These are phyloP conservation scores for Zaprionus camerounensis DNA, from an alignment of 1,140 invertebrate species.

Conservation along the genomic window DNA sequence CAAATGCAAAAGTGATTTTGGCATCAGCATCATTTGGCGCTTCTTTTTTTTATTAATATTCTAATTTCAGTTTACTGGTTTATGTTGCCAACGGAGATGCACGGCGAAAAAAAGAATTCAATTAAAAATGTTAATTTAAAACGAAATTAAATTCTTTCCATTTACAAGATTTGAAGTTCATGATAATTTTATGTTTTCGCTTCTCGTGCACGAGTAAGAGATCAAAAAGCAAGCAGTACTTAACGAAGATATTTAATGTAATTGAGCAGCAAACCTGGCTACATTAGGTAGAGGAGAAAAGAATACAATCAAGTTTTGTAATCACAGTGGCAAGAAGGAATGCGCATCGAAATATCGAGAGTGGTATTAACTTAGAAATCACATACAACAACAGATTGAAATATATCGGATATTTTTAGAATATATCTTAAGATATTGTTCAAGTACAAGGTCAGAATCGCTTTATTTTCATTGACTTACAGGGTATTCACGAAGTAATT, in stretches of 20 bases:
- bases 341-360: neutral
- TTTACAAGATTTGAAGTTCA: constrained; percentile 32
- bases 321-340: neutral
- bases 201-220: constrained; percentile 8
- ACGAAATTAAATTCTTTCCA: constrained; percentile 32
- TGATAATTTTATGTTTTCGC: constrained; percentile 6
- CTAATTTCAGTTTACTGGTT: constrained; percentile 70
- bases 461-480: neutral
- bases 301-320: neutral
- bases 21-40: constrained; percentile 34
- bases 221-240: constrained; percentile 16
- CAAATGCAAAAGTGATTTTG: constrained; percentile 68
- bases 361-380: too few relatives aligned
- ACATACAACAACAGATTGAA: too few relatives aligned
- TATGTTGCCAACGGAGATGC: constrained; percentile 54
- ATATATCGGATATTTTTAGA: too few relatives aligned
- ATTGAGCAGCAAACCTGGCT: neutral
- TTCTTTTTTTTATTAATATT: constrained; percentile 69
- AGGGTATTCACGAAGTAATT: neutral
- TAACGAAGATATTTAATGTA: neutral
- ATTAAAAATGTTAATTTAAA: constrained; percentile 48
- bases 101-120: constrained; percentile 25
- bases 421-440: neutral
- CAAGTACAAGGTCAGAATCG: too few relatives aligned
- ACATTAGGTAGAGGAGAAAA: neutral